Evolutionary conservation across 2,888 invertebrate genomes (phyloP), one percentile per base, ranked within the genome.

Genomic region (Drosophila formosana): DNA sequence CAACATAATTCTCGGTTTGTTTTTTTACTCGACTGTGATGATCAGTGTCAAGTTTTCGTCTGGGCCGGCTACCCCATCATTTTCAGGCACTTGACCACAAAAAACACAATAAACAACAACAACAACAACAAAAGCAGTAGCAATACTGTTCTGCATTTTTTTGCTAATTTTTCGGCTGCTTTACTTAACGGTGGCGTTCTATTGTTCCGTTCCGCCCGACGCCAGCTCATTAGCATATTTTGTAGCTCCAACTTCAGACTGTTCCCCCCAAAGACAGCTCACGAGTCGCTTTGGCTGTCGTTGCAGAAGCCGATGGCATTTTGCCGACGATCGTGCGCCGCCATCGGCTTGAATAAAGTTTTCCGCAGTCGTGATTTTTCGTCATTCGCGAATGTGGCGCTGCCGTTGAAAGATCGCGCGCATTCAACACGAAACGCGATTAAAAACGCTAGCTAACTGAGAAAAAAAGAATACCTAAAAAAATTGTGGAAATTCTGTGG

Each of bases 1-100:
- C 81, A 82, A 68, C 80, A 78, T 76, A 88, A 87, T 86, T 86
- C 90, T 81, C 66, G 41, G 60, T 51, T 51, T 64, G 73, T 69
- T 75, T 78, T 78, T 76, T 75, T 75, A 72, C 66, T 72, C 80
- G 73, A 82, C 88, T 89, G 80, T 89, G 90, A 89, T 90, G 90
- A 90, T 90, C 91, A 89, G 89, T 90, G 87, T 91, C 89, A 91
- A 91, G 91, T 91, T 90, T 90, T 90, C 84, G 82, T 82, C 82
- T 80, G 61, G 57, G 60, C 62, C 66, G 60, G 26, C 64, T 53
- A 47, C 64, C 62, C 75, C 72, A 72, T 65, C 73, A 76, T 75
- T 76, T 76, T 57, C 67, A 85, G 81, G 88, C 79, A 88, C 89
- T 87, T 89, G 87, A 88, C 87, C 88, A 82, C 67, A 75, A 75